These are phyloP conservation scores for Pentamera pediparva DNA, from an alignment of 53 echinoderm and acorn worm genomes.

Conservation along the genomic window DNA sequence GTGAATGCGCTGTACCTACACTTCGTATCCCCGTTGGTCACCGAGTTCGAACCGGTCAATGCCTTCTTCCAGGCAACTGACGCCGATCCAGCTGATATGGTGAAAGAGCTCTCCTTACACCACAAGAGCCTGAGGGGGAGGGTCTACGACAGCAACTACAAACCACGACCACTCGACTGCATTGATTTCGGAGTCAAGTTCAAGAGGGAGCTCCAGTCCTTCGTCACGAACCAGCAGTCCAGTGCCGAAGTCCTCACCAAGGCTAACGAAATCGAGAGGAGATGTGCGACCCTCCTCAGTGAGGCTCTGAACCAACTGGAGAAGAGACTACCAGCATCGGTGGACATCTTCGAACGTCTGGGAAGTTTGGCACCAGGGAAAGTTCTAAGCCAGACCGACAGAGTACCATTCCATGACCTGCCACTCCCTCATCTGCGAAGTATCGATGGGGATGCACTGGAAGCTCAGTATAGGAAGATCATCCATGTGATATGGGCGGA, in stretches of 20 bases:
- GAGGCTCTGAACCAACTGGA: slow-evolving; percentile 18
- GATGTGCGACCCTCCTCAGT: neutral
- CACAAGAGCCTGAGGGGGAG: slow-evolving; percentile 14
- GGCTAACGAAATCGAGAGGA: neutral
- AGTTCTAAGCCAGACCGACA: slow-evolving; percentile 4
- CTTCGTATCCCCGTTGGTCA: slow-evolving; percentile 11
- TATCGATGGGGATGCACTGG: neutral
- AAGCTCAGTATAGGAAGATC: slow-evolving; percentile 3
- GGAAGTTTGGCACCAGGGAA: neutral
- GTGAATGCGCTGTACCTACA: slow-evolving; percentile 14
- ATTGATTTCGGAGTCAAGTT: slow-evolving; percentile 26
- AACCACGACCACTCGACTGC: neutral
- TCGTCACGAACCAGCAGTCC: neutral
- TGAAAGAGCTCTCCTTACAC: slow-evolving; percentile 10
- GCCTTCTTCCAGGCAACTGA: slow-evolving; percentile 18
- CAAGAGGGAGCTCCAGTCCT: neutral
- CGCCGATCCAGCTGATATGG: neutral
- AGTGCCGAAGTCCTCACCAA: neutral
- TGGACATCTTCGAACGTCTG: neutral
- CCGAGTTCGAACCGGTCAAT: slow-evolving; percentile 28
- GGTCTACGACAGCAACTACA: neutral
- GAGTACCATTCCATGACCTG: neutral
- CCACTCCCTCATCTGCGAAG: neutral
- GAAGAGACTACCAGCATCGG: neutral
- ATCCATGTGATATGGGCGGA: neutral